Evolutionary conservation across 1,140 invertebrate species (phyloP).

Genomic region (Coelopa frigida): DNA sequence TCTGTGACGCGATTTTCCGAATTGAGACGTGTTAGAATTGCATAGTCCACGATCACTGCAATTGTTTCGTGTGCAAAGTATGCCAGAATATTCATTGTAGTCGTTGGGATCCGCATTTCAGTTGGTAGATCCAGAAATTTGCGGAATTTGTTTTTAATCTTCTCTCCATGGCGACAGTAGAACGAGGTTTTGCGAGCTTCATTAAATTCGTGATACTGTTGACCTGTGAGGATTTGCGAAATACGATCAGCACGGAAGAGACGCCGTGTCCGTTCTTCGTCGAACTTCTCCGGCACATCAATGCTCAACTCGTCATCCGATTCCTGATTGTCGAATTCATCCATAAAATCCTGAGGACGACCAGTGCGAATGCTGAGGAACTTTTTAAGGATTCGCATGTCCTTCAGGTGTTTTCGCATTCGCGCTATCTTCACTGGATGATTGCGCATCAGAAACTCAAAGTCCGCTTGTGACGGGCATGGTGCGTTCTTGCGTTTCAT

Average conservation of each 20-base stretch:
- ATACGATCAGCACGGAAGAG: slow-evolving; percentile 42
- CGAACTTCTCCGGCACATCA: slow-evolving; percentile 35
- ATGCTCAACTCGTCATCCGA: slow-evolving; percentile 38
- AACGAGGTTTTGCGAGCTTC: slow-evolving; percentile 42
- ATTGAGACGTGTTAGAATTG: slow-evolving; percentile 37
- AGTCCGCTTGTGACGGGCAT: slow-evolving; percentile 38
- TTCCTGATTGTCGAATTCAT: slow-evolving; percentile 35
- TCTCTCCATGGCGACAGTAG: slow-evolving; percentile 39
- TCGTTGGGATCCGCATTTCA: slow-evolving; percentile 34
- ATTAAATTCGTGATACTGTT: slow-evolving; percentile 40
- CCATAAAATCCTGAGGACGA: slow-evolving; percentile 30
- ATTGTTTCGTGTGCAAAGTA: slow-evolving; percentile 43
- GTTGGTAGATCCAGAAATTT: slow-evolving; percentile 35
- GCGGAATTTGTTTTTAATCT: slow-evolving; percentile 42
- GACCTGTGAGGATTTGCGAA: slow-evolving; percentile 37
- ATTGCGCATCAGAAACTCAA: slow-evolving; percentile 42
- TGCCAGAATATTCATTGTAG: slow-evolving; percentile 40
- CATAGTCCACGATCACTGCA: slow-evolving; percentile 40
- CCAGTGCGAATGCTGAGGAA: slow-evolving; percentile 37
- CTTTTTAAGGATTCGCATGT: slow-evolving; percentile 36
- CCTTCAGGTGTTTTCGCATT: slow-evolving; percentile 40
- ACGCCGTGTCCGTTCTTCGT: slow-evolving; percentile 40
- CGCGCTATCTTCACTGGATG: slow-evolving; percentile 40
- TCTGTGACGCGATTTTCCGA: slow-evolving; percentile 38
- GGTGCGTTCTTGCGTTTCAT: slow-evolving; percentile 37